These are phyloP conservation scores for Campylomormyrus tamandua DNA, from an alignment of 2,113 vertebrate genomes.

Conservation along the genomic window DNA sequence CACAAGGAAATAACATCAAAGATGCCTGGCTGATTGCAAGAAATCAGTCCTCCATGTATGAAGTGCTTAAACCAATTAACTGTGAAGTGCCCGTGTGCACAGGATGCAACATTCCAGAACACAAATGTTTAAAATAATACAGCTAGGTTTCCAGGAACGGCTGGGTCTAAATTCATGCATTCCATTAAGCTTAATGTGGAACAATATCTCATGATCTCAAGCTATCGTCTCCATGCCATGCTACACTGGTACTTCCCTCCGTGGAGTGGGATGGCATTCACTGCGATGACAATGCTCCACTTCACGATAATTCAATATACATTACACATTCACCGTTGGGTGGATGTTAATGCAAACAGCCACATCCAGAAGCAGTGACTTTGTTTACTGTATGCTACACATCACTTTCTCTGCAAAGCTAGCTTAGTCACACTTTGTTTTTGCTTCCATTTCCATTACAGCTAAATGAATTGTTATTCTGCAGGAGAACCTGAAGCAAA, in stretches of 20 bases:
- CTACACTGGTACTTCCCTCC: background rate
- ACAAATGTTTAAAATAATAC: background rate
- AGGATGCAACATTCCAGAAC: background rate
- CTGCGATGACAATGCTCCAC: background rate
- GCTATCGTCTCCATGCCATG: background rate
- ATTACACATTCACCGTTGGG: background rate
- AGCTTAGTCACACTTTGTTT: background rate
- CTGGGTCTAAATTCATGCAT: background rate
- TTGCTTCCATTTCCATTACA: background rate
- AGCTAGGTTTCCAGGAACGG: background rate
- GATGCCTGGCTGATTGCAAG: background rate
- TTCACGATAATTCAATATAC: background rate
- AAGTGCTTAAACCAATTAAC: background rate
- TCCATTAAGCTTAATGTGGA: background rate
- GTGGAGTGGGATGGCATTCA: background rate
- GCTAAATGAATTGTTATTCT: background rate
- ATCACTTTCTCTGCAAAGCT: background rate
- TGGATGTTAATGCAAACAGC: background rate
- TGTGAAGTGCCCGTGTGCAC: background rate
- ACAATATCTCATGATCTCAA: background rate
- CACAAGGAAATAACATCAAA: background rate
- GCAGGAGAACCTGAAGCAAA: background rate
- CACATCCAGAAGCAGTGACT: background rate
- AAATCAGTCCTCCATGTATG: background rate
- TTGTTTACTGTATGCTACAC: background rate